Evolutionary conservation across 2,113 vertebrate genomes (phyloP), one percentile per base, ranked within the genome.

Genomic region (Dromaius novaehollandiae): DNA sequence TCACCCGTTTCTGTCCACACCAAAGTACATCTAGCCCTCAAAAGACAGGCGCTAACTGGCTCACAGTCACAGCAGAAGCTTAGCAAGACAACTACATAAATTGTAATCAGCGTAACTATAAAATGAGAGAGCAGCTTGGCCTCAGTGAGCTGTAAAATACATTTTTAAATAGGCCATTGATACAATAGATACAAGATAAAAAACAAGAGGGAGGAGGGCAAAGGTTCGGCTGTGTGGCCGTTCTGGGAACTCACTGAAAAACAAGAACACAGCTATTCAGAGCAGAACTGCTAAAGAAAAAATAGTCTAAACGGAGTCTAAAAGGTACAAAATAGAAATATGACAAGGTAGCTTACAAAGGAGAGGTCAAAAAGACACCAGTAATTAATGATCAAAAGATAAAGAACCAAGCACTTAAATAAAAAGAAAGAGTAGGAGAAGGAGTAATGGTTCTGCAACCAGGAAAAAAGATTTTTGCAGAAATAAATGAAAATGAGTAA

Each of bases 361-460:
- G 74, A 86, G 79, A 95, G 96, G 94, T 93, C 93, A 96, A 94
- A 94, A 97, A 94, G 95, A 96, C 93, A 96, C 86, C 17, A 28
- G 93, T 97, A 97, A 97, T 97, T 97, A 97, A 96, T 94, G 96
- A 91, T 88, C 75, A 89, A 96, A 95, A 95, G 94, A 96, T 91
- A 97, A 96, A 93, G 95, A 84, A 76, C 95, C 61, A 77, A 95
- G 87, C 91, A 95, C 92, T 96, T 96, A 93, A 95, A 97, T 96
- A 92, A 61, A 93, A 95, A 95, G 89, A 95, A 95, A 76, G 92
- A 81, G 58, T 55, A 6, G 0, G 82, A 68, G 74, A 95, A 93
- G 44, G 53, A 76, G 68, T 92, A 96, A 96, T 95, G 80, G 87
- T 83, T 69, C 70, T 90, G 69, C 26, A 63, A 95, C 73, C 65